These are phyloP conservation scores for Limosa lapponica DNA, from an alignment of 2,797 vertebrate species.

Conservation along the genomic window DNA sequence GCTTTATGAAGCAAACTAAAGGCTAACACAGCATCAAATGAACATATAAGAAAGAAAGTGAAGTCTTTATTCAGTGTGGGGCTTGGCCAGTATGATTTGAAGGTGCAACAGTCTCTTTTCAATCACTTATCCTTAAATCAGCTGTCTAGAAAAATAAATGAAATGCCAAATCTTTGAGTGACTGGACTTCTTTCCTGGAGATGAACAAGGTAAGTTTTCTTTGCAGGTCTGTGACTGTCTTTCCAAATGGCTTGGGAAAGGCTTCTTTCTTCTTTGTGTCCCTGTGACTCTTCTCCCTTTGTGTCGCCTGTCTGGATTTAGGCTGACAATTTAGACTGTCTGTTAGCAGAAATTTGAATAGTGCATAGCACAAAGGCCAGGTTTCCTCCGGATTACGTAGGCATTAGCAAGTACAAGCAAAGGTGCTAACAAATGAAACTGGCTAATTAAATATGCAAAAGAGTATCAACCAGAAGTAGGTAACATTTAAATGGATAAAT, in stretches of 20 bases:
- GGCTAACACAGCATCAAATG: not conserved
- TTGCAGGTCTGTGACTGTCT: not conserved
- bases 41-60: not conserved
- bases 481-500: not conserved
- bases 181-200: not conserved
- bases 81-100: not conserved
- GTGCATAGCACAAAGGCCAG: not conserved
- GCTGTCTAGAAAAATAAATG: not conserved
- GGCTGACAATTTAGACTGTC: not conserved
- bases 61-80: not conserved
- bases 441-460: not conserved
- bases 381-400: not conserved
- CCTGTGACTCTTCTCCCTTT: not conserved
- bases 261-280: not conserved
- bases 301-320: not conserved
- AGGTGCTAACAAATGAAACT: not conserved
- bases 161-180: not conserved
- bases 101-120: not conserved
- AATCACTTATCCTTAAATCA: not conserved
- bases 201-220: not conserved
- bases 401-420: not conserved
- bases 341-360: not conserved
- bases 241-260: not conserved
- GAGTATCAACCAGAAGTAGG: not conserved
- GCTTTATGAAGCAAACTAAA: not conserved